A percentile compares a stretch with the other conserved stretches of the same genome.
Conservation (phyloP, 1,140 invertebrate species). For the Calycopis cecrops region DNA sequence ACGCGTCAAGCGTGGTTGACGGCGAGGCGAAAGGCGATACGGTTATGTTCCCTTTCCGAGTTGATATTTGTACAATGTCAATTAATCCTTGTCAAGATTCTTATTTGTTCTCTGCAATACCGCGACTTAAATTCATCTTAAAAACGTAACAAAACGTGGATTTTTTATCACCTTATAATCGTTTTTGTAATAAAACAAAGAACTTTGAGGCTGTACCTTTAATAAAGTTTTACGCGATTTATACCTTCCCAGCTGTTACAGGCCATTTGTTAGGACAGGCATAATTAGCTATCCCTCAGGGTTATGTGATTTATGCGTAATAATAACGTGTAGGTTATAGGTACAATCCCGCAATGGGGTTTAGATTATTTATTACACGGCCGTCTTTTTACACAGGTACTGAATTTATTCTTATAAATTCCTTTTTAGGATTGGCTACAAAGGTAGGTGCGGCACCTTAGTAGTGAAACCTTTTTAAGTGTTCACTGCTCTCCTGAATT, state of each 20-base stretch:
- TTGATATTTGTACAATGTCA: too few relatives aligned
- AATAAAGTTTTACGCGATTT: constrained; percentile 13
- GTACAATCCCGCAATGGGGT: background rate
- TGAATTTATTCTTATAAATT: background rate
- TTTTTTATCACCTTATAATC: background rate
- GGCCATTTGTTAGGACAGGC: background rate
- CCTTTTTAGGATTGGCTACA: too few relatives aligned
- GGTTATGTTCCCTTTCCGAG: too few relatives aligned
- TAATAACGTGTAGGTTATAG: constrained; percentile 7
- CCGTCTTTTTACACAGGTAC: background rate
- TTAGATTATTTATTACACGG: background rate
- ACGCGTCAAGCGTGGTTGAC: too few relatives aligned
- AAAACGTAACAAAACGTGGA: background rate
- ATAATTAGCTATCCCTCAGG: constrained; percentile 10
- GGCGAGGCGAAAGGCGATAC: too few relatives aligned
- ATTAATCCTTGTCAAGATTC: background rate
- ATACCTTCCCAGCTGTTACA: constrained; percentile 18
- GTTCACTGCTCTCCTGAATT: too few relatives aligned
- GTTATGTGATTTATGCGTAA: constrained; percentile 13
- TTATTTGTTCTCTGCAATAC: constrained; percentile 3
- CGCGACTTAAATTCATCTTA: background rate
- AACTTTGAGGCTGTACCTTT: background rate
- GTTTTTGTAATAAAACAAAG: background rate
- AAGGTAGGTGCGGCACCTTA: too few relatives aligned
- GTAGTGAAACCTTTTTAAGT: too few relatives aligned